Evolutionary conservation across 2,797 vertebrate species (phyloP).

Genomic region (Percopsis omiscomaycus): DNA sequence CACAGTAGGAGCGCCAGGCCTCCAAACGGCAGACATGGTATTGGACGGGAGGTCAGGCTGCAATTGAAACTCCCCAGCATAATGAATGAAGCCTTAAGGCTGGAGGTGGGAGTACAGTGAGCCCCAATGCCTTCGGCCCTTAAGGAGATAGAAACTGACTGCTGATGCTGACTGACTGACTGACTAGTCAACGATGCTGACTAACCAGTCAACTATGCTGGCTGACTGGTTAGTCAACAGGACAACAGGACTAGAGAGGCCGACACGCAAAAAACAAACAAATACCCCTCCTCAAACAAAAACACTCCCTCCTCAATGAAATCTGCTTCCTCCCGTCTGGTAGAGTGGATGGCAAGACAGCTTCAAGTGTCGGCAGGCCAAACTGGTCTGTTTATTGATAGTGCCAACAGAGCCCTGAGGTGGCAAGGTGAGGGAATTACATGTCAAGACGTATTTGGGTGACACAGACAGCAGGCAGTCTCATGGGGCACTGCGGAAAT

Average conservation of each 20-base stretch:
- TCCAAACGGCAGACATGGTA: slow-evolving; percentile 47
- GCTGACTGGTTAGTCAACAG: slow-evolving; percentile 6
- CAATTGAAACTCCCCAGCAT: slow-evolving; percentile 68
- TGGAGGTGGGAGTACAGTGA: slow-evolving; percentile 34
- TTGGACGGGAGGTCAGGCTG: slow-evolving; percentile 54
- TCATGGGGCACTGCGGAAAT: slow-evolving; percentile 44
- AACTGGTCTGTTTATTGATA: slow-evolving; percentile 54
- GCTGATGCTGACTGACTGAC: slow-evolving; percentile 52
- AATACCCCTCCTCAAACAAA: not conserved
- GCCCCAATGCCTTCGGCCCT: slow-evolving; percentile 36
- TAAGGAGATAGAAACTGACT: slow-evolving; percentile 49
- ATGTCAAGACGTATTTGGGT: slow-evolving; percentile 64
- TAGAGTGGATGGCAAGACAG: slow-evolving; percentile 29
- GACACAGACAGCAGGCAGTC: slow-evolving; percentile 41
- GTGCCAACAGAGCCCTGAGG: slow-evolving; percentile 46
- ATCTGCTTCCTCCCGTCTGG: slow-evolving; percentile 11
- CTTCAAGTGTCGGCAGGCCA: slow-evolving; percentile 40
- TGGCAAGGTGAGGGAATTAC: slow-evolving; percentile 62
- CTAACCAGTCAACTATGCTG: too few species aligned
- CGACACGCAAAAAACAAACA: not conserved
- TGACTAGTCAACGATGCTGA: slow-evolving; percentile 44
- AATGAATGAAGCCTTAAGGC: slow-evolving; percentile 69
- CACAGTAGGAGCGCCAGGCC: slow-evolving; percentile 34
- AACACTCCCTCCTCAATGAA: slow-evolving; percentile 19
- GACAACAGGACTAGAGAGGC: not conserved